Conservation (phyloP, 2,797 vertebrate genomes). For the Ibycter americanus region DNA sequence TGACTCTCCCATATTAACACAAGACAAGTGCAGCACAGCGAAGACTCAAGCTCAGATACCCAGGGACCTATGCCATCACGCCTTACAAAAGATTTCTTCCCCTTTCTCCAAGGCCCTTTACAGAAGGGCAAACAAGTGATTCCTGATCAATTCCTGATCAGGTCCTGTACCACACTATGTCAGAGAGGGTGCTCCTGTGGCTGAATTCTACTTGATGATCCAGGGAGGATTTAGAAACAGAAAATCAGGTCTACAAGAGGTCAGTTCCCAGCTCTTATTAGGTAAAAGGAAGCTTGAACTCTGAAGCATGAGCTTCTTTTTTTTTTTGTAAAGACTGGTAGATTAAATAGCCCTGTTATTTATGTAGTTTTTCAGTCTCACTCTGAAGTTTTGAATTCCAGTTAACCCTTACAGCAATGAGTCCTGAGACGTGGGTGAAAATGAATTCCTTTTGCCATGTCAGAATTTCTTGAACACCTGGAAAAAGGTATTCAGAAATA, state of each 20-base stretch:
- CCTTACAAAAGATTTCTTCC: neutral
- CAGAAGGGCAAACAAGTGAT: neutral
- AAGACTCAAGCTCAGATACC: neutral
- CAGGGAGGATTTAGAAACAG: neutral
- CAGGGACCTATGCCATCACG: neutral
- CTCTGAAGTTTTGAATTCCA: neutral
- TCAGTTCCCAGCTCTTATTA: neutral
- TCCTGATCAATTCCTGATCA: neutral
- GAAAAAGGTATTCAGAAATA: neutral
- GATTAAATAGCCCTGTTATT: neutral
- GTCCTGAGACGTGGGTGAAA: neutral
- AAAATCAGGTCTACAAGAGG: neutral
- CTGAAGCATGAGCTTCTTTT: fast-evolving
- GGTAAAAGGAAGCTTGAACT: neutral
- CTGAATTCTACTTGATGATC: neutral
- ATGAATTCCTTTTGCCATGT: neutral
- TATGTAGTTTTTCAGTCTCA: neutral
- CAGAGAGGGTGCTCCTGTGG: neutral
- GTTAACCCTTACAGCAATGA: neutral
- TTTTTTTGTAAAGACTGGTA: neutral
- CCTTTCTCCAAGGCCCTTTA: neutral
- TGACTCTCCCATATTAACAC: neutral
- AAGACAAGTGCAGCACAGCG: neutral
- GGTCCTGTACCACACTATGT: neutral
- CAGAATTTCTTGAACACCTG: neutral